Base-by-base conservation (phyloP, 2,113 vertebrate genomes). In the Potamarius usumacintae region DNA sequence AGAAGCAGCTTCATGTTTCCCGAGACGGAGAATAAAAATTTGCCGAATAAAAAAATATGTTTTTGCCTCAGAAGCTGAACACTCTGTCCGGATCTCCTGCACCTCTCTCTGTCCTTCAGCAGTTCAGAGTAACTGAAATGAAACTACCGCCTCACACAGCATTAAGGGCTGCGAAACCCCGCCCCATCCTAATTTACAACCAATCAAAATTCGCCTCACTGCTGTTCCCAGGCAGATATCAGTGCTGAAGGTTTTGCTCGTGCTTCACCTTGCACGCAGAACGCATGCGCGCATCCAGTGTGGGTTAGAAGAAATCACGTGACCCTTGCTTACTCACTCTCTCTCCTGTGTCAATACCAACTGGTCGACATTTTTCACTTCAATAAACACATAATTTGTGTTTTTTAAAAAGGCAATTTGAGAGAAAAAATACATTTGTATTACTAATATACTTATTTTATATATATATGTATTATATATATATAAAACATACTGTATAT, bases 241-340 rank as follows among this genome's bases (percentile, higher is more conserved):
- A 20, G 0, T 0, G 9, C 12, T 79, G 48, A 50, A 80, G 30
- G 82, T 71, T 86, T 74, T 78, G 69, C 58, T 22, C 3, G 11
- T 34, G 50, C 4, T 18, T 0, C 42, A 50, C 9, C 20, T 1
- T 42, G 53, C 17, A 27, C n/a, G 55, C n/a, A 22, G 42, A 42
- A 42, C 42, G 42, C 42, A 42, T 42, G 42, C 42, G 42, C 42
- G 0, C 42, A 42, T 42, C 3, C 11, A 0, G 14, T 55, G 60
- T 69, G 48, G 3, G 20, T 84, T 71, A 55, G 7, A 20, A 2
- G 48, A 84, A 84, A 84, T 30, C 82, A 84, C 63, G 65, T 84
- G 82, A 84, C 65, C 79, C 18, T 0, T 4, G 42, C 42, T 42
- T 42, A 2, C 34, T 42, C 42, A 2, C 34, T 42, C 42, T 42